These are phyloP conservation scores for Dromococcyx pavoninus DNA, from an alignment of 2,797 vertebrate genomes.

Conservation along the genomic window DNA sequence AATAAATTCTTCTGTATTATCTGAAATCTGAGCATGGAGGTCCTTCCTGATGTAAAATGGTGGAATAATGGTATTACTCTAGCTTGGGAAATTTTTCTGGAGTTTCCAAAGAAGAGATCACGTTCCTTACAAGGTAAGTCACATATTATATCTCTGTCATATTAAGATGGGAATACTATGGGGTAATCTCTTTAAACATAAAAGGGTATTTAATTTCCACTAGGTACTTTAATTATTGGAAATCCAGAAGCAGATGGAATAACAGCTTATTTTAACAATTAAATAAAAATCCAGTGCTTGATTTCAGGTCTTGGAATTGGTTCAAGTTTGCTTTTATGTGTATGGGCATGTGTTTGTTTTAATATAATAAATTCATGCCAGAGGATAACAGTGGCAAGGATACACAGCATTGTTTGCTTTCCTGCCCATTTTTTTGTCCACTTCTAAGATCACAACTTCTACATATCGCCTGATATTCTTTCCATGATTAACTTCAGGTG, in stretches of 20 bases:
- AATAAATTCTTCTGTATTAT: background rate
- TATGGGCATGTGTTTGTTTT: background rate
- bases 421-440: background rate
- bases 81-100: background rate
- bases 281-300: background rate
- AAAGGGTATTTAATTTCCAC: background rate
- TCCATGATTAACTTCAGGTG: background rate
- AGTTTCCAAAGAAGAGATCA: background rate
- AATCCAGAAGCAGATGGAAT: background rate
- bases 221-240: background rate
- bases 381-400: background rate
- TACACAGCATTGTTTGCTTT: rapidly evolving
- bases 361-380: background rate
- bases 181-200: background rate
- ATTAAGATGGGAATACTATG: background rate
- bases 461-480: background rate
- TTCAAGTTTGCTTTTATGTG: background rate
- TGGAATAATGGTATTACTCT: background rate
- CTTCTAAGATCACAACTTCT: background rate
- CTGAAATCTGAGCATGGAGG: background rate
- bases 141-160: background rate
- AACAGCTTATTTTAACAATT: background rate
- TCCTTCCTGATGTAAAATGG: background rate
- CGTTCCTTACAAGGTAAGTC: background rate
- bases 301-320: background rate